These are phyloP conservation scores for Pseudomyrmex cubaensis DNA, from an alignment of 1,140 invertebrate genomes.

Conservation along the genomic window DNA sequence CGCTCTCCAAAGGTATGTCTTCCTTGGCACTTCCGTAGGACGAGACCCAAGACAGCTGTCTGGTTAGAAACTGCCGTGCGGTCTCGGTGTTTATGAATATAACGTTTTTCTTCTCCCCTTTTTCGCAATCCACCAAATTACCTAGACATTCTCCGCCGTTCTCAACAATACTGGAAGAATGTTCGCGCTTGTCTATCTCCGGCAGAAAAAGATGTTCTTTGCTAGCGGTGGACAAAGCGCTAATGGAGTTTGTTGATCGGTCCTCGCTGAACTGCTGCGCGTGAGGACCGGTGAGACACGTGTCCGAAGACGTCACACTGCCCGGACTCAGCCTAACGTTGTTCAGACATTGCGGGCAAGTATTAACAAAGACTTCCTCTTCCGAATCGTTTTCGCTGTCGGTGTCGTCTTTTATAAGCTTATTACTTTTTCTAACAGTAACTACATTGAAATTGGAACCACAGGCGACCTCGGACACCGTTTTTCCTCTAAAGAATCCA, in stretches of 20 bases:
- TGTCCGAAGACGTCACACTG: constrained; percentile 84
- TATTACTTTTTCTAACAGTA: constrained; percentile 87
- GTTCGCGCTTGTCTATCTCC: constrained; percentile 68
- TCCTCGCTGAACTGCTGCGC: constrained; percentile 86
- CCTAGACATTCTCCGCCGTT: constrained; percentile 79
- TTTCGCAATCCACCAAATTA: constrained; percentile 80
- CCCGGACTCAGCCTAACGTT: constrained; percentile 76
- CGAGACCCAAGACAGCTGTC: constrained; percentile 90
- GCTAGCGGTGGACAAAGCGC: constrained; percentile 83
- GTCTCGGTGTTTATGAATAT: constrained; percentile 91
- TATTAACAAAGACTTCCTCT: constrained; percentile 88
- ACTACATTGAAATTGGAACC: constrained; percentile 90
- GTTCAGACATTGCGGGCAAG: constrained; percentile 88
- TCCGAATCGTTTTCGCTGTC: constrained; percentile 87
- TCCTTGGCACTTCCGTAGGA: constrained; percentile 87
- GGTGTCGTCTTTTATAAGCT: constrained; percentile 86
- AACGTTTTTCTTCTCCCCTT: constrained; percentile 87
- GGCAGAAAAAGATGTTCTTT: constrained; percentile 77
- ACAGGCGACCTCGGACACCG: constrained; percentile 87
- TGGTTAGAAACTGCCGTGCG: constrained; percentile 89
- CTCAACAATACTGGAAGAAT: constrained; percentile 69
- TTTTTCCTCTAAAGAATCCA: constrained; percentile 88
- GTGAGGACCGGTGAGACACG: constrained; percentile 82
- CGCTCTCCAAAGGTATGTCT: constrained; percentile 88
- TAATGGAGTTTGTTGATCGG: constrained; percentile 83